Base-by-base conservation (phyloP, 2,797 vertebrate species). In the Notolepis coatsorum region DNA sequence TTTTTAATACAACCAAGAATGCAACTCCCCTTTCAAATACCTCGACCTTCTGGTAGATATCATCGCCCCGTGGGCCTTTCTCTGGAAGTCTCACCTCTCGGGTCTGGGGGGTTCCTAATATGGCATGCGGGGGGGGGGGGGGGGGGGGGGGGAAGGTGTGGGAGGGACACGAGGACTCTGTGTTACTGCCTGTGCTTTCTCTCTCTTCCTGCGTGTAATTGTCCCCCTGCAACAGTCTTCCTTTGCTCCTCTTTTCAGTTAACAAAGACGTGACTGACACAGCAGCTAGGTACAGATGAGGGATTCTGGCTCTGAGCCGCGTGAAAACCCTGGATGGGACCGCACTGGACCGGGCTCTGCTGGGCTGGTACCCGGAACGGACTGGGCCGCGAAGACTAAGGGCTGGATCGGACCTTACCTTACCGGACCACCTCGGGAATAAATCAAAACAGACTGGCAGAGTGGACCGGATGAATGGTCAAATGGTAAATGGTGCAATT, bases 11-110 rank as follows among this genome's bases (percentile, higher is more conserved):
- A 58, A 24, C n/a, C 61, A 33, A 53, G 60, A 81, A 80, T 56
- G n/a, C 18, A n/a, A 83, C 74, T 82, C 77, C 75, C 73, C 73
- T 83, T 81, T 83, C 39, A 77, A 80, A 86, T 71, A 56, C 57
- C 64, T 76, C 28, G 63, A 64, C 68, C 71, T 33, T 73, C 81
- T 85, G 75, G 60, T 72, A 37, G 23, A 58, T 59, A 72, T 81
- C 68, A 73, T 73, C 59, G 73, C 70, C 46, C 65, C 35, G n/a
- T n/a, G n/a, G 51, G 52, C 70, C 85, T 73, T 86, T 80, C 58
- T 79, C n/a, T 75, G 54, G 71, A 82, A 65, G 17, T 37, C 56
- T 61, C 20, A 35, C 10, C 25, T 75, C 71, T 82, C 64, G n/a
- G n/a, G n/a, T 10, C 10, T 64, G 71, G 77, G 83, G 30, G 21